Percentiles rank a stretch among this genome's conserved stretches.
Conservation (phyloP, 2,113 vertebrate species). For the Salvelinus alpinus region DNA sequence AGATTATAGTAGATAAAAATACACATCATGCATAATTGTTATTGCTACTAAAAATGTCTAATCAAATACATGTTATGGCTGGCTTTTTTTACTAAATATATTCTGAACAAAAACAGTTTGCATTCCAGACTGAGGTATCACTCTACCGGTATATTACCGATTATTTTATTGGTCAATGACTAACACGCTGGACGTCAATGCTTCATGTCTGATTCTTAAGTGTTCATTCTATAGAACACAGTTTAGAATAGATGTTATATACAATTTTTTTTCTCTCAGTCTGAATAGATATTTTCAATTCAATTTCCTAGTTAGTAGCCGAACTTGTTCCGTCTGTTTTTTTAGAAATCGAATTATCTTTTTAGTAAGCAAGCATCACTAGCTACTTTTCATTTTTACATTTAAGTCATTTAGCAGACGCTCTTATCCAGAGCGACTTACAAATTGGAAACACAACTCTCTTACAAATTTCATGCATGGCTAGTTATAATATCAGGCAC, state of each 20-base stretch:
- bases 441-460: too few relatives aligned
- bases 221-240: slow-evolving; percentile 21
- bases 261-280: too few relatives aligned
- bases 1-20: slow-evolving; percentile 42
- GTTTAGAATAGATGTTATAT: too few relatives aligned
- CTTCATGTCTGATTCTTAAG: background rate
- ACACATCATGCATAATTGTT: slow-evolving; percentile 84
- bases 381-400: slow-evolving; percentile 94
- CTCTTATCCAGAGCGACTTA: too few relatives aligned
- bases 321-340: slow-evolving; percentile 3
- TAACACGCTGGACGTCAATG: background rate
- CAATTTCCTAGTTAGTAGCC: too few relatives aligned
- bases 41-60: slow-evolving; percentile 94
- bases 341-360: slow-evolving; percentile 56
- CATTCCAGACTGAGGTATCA: slow-evolving; percentile 10
- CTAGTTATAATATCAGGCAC: slow-evolving; percentile 86
- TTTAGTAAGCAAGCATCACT: slow-evolving; percentile 84
- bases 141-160: slow-evolving; percentile 16
- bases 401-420: too few relatives aligned
- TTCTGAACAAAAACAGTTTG: background rate
- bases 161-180: background rate
- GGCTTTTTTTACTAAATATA: slow-evolving; percentile 78
- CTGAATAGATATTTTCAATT: too few relatives aligned
- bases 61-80: slow-evolving; percentile 89
- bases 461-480: too few relatives aligned